Base-by-base conservation (phyloP, 2,888 invertebrate genomes). In the Celastrina argiolus region DNA sequence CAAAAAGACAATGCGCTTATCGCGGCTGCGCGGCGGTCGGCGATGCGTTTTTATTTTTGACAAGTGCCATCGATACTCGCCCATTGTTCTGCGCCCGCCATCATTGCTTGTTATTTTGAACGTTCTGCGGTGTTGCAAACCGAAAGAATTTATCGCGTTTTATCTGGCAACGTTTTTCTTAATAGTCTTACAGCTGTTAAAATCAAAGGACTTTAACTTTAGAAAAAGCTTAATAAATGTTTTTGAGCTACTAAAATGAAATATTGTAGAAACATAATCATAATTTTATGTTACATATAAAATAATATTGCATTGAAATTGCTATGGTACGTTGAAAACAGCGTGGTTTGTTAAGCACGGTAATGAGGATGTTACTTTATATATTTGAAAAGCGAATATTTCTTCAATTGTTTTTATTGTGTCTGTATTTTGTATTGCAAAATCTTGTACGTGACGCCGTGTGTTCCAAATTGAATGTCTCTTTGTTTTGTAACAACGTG, bases 61-160 rank as follows among this genome's bases (percentile, higher is more conserved):
- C 87, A 86, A 87, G 84, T 85, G 82, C 87, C 85, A 88, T 88
- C 83, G 84, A 87, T 86, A 83, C 81, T 74, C 77, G 77, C 67
- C 87, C 81, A 88, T 89, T 89, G 89, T 89, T 87, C 82, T 78
- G 77, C 72, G 74, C 71, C 73, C 78, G 78, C 77, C 83, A 75
- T 81, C 81, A 78, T 78, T 78, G 81, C 80, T 81, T 80, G 81
- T 81, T 83, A 81, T 81, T 80, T 80, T 71, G 74, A 74, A 64
- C 65, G 68, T 59, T 73, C 76, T 73, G 80, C 73, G 69, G 67
- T 70, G 67, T 69, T 28, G 42, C 63, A 41, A 45, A 56, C 66
- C 28, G 59, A 42, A 42, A 59, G 66, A 59, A 61, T 66, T 66
- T 66, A 66, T 66, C 22, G 22, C 59, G 8, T 65, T 41, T 28